Evolutionary conservation across 2,113 vertebrate genomes (phyloP).

Genomic region (Neofelis nebulosa): DNA sequence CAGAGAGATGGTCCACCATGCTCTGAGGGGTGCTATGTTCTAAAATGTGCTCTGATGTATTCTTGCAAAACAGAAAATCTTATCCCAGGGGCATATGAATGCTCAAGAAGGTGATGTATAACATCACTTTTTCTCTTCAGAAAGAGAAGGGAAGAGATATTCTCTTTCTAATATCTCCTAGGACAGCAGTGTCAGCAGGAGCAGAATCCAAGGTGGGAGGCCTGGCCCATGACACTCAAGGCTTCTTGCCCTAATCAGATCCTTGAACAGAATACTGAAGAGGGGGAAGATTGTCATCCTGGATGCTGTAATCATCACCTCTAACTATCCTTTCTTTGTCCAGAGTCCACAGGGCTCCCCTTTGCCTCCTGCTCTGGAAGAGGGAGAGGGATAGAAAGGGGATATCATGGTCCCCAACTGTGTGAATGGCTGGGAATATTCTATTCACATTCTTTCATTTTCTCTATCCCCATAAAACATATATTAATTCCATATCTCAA

Average conservation of each 20-base stretch:
- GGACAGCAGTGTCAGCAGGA: neutral
- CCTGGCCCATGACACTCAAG: neutral
- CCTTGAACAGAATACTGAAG: neutral
- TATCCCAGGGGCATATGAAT: neutral
- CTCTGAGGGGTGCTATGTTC: neutral
- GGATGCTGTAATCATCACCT: neutral
- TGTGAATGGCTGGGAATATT: neutral
- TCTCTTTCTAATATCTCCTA: neutral
- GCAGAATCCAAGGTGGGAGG: rapidly evolving
- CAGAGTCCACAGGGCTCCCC: rapidly evolving
- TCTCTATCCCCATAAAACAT: neutral
- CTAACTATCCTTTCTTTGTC: neutral
- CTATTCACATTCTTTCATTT: neutral
- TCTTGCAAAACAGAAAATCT: neutral
- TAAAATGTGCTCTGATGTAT: neutral
- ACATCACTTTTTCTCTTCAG: neutral
- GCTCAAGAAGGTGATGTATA: neutral
- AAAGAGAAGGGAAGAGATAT: neutral
- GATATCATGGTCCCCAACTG: neutral
- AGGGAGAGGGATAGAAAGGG: neutral
- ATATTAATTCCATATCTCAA: neutral
- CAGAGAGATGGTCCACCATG: too few relatives aligned
- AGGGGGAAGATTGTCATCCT: neutral
- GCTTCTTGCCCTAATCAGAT: neutral
- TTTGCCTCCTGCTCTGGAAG: neutral